phyloP scores from a whole-genome alignment of 2,888 invertebrate species.

The Cheiracanthium punctorium region DNA sequence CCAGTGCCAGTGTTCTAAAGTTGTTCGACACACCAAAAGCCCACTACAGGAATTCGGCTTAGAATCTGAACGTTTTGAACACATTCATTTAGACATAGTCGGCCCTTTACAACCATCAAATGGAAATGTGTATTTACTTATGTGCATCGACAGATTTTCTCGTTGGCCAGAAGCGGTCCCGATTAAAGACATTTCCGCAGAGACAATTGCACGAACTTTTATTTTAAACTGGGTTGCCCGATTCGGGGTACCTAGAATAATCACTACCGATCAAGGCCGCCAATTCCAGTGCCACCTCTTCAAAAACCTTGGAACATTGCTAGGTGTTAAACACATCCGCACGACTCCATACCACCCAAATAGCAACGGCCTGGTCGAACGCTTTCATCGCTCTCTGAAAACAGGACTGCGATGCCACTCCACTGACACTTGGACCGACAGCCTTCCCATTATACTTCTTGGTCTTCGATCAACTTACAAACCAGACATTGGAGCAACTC shows the following conservation, averaged over 20 bases:
- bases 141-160: slow-evolving; percentile 11
- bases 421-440: background rate
- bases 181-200: slow-evolving; percentile 12
- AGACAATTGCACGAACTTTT: background rate
- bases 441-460: background rate
- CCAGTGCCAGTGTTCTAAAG: slow-evolving; percentile 10
- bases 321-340: background rate
- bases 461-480: background rate
- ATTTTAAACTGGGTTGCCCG: slow-evolving; percentile 3
- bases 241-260: background rate
- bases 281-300: slow-evolving; percentile 13
- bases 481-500: background rate
- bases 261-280: slow-evolving; percentile 2
- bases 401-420: background rate
- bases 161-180: slow-evolving; percentile 28
- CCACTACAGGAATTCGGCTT: background rate
- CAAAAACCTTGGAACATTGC: background rate
- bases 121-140: background rate
- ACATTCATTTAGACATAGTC: background rate
- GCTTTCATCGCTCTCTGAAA: background rate
- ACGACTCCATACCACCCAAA: background rate
- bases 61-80: background rate
- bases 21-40: background rate
- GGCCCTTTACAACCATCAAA: slow-evolving; percentile 19
- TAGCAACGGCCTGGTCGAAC: background rate